Evolutionary conservation across 2,797 vertebrate species (phyloP).

Genomic region (Danio kyathit): DNA sequence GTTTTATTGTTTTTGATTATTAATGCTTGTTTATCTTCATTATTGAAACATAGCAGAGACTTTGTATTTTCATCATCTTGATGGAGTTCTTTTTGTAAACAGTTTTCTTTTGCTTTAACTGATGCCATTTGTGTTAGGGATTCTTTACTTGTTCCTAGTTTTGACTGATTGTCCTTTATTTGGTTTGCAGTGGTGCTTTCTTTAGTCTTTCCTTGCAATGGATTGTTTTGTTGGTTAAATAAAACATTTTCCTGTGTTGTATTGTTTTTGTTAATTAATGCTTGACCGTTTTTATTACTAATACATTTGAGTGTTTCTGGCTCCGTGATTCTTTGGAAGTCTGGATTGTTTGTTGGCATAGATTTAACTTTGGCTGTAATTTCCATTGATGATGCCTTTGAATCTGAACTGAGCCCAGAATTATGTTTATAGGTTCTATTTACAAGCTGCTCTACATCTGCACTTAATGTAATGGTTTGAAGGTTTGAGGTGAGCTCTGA

Average conservation of each 20-base stretch:
- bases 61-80: not conserved
- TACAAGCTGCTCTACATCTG: constrained; percentile 11
- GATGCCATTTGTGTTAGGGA: not conserved
- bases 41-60: not conserved
- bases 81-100: constrained; percentile 15
- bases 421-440: not conserved
- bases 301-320: not conserved
- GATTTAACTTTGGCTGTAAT: not conserved
- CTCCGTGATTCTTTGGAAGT: not conserved
- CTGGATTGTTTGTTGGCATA: not conserved
- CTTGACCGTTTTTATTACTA: constrained; percentile 1
- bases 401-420: not conserved
- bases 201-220: not conserved
- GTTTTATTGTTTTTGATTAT: not conserved
- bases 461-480: constrained; percentile 1
- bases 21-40: constrained; percentile 8
- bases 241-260: not conserved
- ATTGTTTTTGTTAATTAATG: not conserved
- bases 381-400: not conserved
- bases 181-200: constrained; percentile 23
- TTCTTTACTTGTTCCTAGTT: not conserved
- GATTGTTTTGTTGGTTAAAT: constrained; percentile 24
- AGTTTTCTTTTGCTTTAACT: constrained; percentile 6
- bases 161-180: constrained; percentile 15
- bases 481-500: not conserved